These are phyloP conservation scores for Epizoanthus rinbou DNA, from an alignment of 92 coral and sea anemone species.

Conservation along the genomic window DNA sequence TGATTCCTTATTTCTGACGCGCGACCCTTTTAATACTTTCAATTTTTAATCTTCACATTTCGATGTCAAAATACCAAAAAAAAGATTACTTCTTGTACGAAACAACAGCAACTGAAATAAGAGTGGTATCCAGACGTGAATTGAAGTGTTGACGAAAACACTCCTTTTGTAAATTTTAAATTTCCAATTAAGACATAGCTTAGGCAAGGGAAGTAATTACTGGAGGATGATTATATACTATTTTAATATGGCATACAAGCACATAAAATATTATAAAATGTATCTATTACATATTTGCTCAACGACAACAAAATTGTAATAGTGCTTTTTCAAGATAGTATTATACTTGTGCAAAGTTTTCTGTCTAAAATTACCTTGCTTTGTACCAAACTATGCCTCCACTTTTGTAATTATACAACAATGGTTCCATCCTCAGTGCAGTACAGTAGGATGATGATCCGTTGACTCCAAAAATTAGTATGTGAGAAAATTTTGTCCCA, in stretches of 20 bases:
- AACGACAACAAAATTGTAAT: background rate
- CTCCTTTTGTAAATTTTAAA: background rate
- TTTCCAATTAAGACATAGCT: background rate
- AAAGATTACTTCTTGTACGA: background rate
- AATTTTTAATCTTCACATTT: background rate
- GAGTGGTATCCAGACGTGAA: background rate
- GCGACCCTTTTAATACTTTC: background rate
- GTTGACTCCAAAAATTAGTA: background rate
- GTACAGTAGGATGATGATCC: background rate
- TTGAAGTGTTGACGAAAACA: background rate
- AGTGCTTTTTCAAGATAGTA: background rate
- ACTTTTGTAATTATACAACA: background rate
- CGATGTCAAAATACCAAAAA: background rate
- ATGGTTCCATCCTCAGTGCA: conserved; percentile 15
- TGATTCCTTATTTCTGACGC: background rate
- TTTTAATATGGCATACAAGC: background rate
- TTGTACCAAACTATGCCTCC: background rate
- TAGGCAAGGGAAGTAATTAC: background rate
- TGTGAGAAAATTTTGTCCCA: conserved; percentile 1
- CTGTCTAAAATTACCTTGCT: background rate
- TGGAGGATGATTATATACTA: background rate
- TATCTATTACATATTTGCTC: background rate
- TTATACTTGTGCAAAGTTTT: background rate
- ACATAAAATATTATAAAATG: background rate
- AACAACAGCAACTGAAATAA: background rate